Evolutionary conservation across 2,797 vertebrate genomes (phyloP), one percentile per base, ranked within the genome.

Genomic region (Hylomyscus alleni): DNA sequence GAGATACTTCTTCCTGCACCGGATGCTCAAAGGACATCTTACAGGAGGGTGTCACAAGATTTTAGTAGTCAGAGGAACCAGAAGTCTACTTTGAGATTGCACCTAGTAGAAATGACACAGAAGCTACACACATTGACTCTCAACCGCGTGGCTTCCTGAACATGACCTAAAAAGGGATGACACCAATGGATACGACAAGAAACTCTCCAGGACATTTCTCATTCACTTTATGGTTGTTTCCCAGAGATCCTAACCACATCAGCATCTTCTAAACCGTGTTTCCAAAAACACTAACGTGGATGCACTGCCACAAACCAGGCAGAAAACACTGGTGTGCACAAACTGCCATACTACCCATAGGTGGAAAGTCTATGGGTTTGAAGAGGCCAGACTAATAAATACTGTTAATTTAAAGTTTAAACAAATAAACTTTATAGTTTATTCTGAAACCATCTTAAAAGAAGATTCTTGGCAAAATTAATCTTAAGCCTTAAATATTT

Each of bases 371-470:
- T 90, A n/a, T 72, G n/a, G 31, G 58, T 82, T 81, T 78, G 31
- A 89, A 19, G 50, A 89, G 73, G 22, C 65, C 17, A 20, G 22
- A n/a, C 86, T 54, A 93, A 37, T 37, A 78, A 50, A 8, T 31
- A 52, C 60, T 95, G 60, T 89, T 50, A 14, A 44, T 44, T 44
- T 44, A 44, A 44, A 44, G 44, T 44, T 34, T 89, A 94, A 88
- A 67, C 2, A 77, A 50, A 89, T 93, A 92, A 69, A 72, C 2
- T 37, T 62, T 65, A 82, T 84, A 60, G n/a, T 60, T 97, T 73
- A 90, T 95, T 90, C 50, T 80, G 26, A 96, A 86, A 52, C 89
- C 26, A 2, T 40, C 47, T 82, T 94, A 75, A 85, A 97, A 96
- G 75, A 13, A 94, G 85, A 78, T 78, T 22, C 4, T 77, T 88